A percentile compares a stretch with the other conserved stretches of the same genome.
Conservation (phyloP, 1,140 invertebrate species). For the Platyscapa corneri region DNA sequence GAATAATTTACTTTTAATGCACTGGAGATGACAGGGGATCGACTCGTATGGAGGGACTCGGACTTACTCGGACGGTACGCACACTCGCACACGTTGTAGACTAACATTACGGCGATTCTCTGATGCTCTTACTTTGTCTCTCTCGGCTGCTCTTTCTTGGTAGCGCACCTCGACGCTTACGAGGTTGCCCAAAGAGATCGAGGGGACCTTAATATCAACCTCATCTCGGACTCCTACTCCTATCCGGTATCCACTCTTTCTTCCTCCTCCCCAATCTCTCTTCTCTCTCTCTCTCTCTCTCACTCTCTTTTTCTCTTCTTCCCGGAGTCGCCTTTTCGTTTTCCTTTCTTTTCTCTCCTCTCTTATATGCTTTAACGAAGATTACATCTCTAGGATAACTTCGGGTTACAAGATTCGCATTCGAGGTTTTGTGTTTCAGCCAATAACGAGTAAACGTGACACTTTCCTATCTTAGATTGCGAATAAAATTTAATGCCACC, state of each 20-base stretch:
- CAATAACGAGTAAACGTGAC: constrained; percentile 36
- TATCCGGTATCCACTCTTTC: constrained; percentile 30
- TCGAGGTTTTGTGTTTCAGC: constrained; percentile 41
- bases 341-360: constrained; percentile 11
- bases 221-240: constrained; percentile 25
- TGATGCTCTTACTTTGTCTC: background rate
- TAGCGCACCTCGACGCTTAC: constrained; percentile 58
- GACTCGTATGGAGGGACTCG: background rate
- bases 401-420: constrained; percentile 33
- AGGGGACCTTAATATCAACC: constrained; percentile 30
- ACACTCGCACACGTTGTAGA: background rate
- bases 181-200: constrained; percentile 64
- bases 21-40: background rate
- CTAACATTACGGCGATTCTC: background rate
- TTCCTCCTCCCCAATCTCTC: constrained; percentile 23
- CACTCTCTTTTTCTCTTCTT: background rate
- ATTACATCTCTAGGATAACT: constrained; percentile 44
- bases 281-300: background rate
- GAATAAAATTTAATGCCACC: constrained; percentile 13
- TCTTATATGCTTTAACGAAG: constrained; percentile 41
- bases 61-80: background rate
- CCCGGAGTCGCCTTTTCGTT: background rate
- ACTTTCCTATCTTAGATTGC: constrained; percentile 9
- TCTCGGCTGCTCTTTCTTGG: background rate
- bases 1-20: background rate